These are phyloP conservation scores for Gadus macrocephalus DNA, from an alignment of 2,113 vertebrate species.

Conservation along the genomic window DNA sequence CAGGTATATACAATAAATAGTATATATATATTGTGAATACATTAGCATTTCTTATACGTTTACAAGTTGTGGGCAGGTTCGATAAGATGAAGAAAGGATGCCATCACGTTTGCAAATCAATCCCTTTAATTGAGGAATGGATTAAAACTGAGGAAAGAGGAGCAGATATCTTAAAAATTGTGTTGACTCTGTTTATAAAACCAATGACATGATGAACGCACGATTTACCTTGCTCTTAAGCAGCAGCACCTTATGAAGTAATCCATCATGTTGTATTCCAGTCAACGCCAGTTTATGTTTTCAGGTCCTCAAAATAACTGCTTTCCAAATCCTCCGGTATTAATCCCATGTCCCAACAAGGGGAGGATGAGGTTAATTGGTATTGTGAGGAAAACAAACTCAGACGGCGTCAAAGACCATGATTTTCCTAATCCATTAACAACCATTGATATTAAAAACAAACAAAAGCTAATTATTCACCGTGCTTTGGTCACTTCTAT, in stretches of 20 bases:
- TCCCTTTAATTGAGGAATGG: too few species aligned
- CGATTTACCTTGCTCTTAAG: background rate
- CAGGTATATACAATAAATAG: too few species aligned
- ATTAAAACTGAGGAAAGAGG: too few species aligned
- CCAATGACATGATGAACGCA: background rate
- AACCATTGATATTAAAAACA: background rate
- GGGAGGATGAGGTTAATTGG: constrained; percentile 39
- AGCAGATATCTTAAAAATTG: background rate
- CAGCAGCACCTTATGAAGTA: constrained; percentile 2
- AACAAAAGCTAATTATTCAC: constrained; percentile 6
- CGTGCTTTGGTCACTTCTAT: too few species aligned
- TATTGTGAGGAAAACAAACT: constrained; percentile 53
- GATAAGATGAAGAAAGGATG: too few species aligned
- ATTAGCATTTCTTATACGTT: too few species aligned
- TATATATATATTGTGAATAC: too few species aligned
- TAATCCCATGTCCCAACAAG: constrained; percentile 57
- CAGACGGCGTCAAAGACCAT: constrained; percentile 4
- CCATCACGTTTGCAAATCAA: too few species aligned
- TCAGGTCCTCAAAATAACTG: constrained; percentile 42
- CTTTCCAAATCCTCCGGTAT: constrained; percentile 50
- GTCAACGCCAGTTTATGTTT: constrained; percentile 24
- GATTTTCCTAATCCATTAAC: constrained; percentile 17
- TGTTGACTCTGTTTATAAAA: background rate
- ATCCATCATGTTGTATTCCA: constrained; percentile 25
- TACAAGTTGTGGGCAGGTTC: too few species aligned